Evolutionary conservation across 2,888 invertebrate genomes (phyloP).

Genomic region (Xestoiulus laeticollis): DNA sequence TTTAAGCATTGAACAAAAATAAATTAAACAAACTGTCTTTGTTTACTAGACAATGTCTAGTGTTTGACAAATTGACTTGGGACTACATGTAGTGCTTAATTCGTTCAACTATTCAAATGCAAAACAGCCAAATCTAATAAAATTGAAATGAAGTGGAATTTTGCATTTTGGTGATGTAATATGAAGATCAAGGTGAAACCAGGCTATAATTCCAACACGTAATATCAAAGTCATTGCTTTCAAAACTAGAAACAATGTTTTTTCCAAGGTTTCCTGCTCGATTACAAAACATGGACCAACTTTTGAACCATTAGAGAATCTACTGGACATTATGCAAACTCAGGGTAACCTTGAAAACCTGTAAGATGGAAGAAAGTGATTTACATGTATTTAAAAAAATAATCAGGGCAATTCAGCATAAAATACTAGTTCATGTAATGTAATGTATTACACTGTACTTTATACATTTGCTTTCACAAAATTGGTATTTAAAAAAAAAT

Average conservation of each 20-base stretch:
- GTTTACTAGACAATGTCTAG: not conserved
- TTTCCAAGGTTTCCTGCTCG: not conserved
- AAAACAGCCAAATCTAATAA: not conserved
- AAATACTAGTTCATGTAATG: no score
- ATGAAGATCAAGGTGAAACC: not conserved
- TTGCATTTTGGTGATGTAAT: not conserved
- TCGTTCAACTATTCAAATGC: not conserved
- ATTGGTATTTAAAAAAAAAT: no score
- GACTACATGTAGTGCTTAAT: not conserved
- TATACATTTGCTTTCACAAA: no score
- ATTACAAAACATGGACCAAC: not conserved
- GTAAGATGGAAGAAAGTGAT: no score
- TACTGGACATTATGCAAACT: no score
- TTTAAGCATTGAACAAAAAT: not conserved
- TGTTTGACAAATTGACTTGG: no score
- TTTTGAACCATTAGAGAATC: no score
- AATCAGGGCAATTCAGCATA: no score
- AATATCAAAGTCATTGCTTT: slow-evolving; percentile 26
- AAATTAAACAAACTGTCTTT: not conserved
- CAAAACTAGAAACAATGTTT: not conserved
- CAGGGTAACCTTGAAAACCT: no score
- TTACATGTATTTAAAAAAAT: no score
- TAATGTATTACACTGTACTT: no score
- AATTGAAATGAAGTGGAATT: not conserved
- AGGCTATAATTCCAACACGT: not conserved